Evolutionary conservation across 1,140 invertebrate species (phyloP).

Genomic region (Geopemphigus sp.): DNA sequence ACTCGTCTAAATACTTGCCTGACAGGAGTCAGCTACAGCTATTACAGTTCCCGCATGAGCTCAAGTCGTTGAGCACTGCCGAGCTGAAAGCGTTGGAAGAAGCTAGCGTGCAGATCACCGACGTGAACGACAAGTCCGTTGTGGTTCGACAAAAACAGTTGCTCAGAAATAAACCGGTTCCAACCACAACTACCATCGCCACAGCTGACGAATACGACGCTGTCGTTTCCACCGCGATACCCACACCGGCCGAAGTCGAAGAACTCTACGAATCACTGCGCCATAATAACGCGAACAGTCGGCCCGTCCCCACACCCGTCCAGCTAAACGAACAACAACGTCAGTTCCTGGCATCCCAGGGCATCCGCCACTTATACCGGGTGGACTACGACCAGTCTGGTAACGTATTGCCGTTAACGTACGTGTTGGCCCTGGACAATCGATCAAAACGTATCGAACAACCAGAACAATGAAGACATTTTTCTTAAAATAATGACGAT

Average conservation of each 20-base stretch:
- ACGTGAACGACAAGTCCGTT: constrained; percentile 36
- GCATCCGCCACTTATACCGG: constrained; percentile 56
- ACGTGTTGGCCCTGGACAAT: constrained; percentile 51
- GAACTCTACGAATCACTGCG: background rate
- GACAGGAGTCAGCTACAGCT: constrained; percentile 7
- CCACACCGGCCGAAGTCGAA: background rate
- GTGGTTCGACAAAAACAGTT: background rate
- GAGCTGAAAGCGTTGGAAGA: constrained; percentile 56
- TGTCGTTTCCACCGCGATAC: too few species aligned
- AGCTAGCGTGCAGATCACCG: constrained; percentile 56
- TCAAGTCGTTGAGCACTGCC: constrained; percentile 54
- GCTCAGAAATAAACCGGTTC: background rate
- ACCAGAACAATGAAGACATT: background rate
- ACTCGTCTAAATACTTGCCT: background rate
- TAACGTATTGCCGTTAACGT: constrained; percentile 50
- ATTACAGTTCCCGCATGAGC: constrained; percentile 44
- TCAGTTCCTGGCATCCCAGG: constrained; percentile 55
- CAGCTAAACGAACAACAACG: constrained; percentile 54
- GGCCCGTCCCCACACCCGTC: constrained; percentile 56
- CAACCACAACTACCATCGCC: constrained; percentile 9
- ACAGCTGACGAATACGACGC: constrained; percentile 29
- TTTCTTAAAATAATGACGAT: background rate
- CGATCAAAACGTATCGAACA: background rate
- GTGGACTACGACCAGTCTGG: constrained; percentile 51
- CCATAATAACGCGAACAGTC: constrained; percentile 54